phyloP scores from a whole-genome alignment of 2,113 vertebrate genomes.

The Datnioides undecimradiatus region DNA sequence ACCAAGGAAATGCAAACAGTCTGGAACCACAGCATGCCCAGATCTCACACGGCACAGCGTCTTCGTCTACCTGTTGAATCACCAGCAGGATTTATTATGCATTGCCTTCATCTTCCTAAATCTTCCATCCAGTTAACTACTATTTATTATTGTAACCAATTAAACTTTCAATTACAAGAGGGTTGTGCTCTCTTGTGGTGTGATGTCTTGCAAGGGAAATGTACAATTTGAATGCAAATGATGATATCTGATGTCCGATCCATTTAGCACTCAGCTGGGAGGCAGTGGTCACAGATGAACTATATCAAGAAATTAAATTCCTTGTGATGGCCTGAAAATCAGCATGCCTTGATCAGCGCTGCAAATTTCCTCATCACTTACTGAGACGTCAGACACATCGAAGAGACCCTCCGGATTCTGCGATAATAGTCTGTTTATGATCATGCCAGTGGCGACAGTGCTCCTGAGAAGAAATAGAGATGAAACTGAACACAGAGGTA shows the following conservation, averaged over 20 bases:
- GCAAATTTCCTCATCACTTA: slow-evolving; percentile 59
- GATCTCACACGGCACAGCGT: not conserved
- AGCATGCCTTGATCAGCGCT: slow-evolving; percentile 39
- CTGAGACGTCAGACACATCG: slow-evolving; percentile 44
- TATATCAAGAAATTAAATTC: slow-evolving; percentile 30
- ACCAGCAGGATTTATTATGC: slow-evolving; percentile 7
- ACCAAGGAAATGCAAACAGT: not conserved
- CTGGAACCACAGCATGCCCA: not conserved
- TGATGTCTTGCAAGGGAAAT: slow-evolving; percentile 22
- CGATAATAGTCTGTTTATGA: slow-evolving; percentile 49
- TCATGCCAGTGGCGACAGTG: slow-evolving; percentile 23
- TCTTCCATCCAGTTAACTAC: slow-evolving; percentile 39
- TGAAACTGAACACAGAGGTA: slow-evolving; percentile 2
- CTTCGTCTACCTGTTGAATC: slow-evolving; percentile 13
- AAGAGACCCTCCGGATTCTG: slow-evolving; percentile 35
- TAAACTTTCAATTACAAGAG: slow-evolving; percentile 13
- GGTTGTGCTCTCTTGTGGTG: not conserved
- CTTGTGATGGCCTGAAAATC: slow-evolving; percentile 32
- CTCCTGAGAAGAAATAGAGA: slow-evolving; percentile 15
- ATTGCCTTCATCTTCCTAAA: slow-evolving; percentile 26
- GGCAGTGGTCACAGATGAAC: slow-evolving; percentile 45
- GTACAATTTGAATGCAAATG: slow-evolving; percentile 52
- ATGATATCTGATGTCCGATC: slow-evolving; percentile 46
- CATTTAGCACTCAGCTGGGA: slow-evolving; percentile 52
- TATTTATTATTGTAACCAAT: slow-evolving; percentile 50